Conservation (phyloP, 1,140 invertebrate genomes). For the Neodiprion virginianus region DNA sequence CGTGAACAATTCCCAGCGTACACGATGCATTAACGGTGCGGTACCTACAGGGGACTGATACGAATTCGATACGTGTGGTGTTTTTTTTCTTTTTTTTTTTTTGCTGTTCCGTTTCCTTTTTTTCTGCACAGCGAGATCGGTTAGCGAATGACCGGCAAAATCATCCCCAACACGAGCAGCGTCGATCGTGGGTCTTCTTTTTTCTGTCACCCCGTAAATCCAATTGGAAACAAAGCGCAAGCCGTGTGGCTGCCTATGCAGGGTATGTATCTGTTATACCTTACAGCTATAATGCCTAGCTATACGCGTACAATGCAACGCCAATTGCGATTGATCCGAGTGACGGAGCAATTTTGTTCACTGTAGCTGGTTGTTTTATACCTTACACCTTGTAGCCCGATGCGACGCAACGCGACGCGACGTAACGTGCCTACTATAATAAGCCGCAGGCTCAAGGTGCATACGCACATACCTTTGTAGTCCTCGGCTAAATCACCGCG, state of each 20-base stretch:
- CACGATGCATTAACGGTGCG: not conserved
- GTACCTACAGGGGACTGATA: not conserved
- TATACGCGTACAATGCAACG: not conserved
- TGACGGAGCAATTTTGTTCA: too few species aligned
- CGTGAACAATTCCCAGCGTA: not conserved
- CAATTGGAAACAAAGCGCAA: too few species aligned
- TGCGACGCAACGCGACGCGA: too few species aligned
- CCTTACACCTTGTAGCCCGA: too few species aligned
- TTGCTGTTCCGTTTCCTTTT: too few species aligned
- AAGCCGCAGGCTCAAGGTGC: not conserved
- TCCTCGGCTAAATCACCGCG: not conserved
- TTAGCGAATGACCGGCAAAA: not conserved
- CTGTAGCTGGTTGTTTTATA: too few species aligned
- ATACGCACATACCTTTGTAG: not conserved
- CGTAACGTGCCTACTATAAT: too few species aligned
- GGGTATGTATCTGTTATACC: too few species aligned
- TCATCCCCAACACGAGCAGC: not conserved
- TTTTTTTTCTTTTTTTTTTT: too few species aligned
- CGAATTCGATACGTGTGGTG: not conserved
- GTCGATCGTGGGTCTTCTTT: not conserved
- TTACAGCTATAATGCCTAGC: too few species aligned
- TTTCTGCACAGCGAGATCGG: not conserved
- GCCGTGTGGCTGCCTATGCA: too few species aligned
- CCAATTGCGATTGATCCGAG: not conserved
- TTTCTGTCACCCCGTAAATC: too few species aligned